phyloP scores from a whole-genome alignment of 2,797 vertebrate genomes.

The Helostoma temminkii region DNA sequence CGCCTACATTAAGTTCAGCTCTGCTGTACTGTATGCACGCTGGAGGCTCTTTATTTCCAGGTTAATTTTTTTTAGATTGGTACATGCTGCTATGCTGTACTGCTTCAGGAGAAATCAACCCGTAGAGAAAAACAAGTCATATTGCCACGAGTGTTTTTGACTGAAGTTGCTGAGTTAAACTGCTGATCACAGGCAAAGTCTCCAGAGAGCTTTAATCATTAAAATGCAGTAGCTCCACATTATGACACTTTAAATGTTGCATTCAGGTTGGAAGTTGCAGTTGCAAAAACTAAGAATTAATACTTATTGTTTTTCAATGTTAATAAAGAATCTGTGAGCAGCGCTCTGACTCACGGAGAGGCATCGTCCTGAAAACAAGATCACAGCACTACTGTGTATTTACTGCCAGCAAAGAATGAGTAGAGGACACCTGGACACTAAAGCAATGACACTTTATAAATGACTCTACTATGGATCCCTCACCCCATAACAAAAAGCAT shows the following conservation, averaged over 20 bases:
- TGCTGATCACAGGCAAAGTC: constrained; percentile 6
- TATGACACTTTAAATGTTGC: neutral
- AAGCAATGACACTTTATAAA: constrained; percentile 11
- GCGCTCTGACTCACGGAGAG: constrained; percentile 4
- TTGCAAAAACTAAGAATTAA: neutral
- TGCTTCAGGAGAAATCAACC: constrained; percentile 16
- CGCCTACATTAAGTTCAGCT: constrained; percentile 27
- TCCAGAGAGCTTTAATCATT: constrained; percentile 5
- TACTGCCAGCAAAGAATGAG: constrained; percentile 2
- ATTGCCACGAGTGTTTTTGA: constrained; percentile 9
- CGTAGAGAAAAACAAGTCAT: constrained; percentile 19
- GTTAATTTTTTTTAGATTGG: constrained; percentile 15
- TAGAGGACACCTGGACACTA: neutral
- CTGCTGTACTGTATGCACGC: constrained; percentile 2
- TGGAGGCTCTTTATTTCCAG: constrained; percentile 29
- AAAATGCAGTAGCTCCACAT: neutral
- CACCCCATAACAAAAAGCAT: neutral
- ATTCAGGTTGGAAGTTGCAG: neutral
- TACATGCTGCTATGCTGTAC: neutral
- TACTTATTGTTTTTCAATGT: constrained; percentile 6
- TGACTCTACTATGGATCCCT: constrained; percentile 3
- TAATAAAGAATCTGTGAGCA: neutral
- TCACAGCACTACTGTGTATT: neutral
- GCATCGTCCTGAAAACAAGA: constrained; percentile 10
- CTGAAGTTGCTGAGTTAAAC: neutral